Conservation (phyloP, 2,888 invertebrate genomes). For the Panorpa germanica region DNA sequence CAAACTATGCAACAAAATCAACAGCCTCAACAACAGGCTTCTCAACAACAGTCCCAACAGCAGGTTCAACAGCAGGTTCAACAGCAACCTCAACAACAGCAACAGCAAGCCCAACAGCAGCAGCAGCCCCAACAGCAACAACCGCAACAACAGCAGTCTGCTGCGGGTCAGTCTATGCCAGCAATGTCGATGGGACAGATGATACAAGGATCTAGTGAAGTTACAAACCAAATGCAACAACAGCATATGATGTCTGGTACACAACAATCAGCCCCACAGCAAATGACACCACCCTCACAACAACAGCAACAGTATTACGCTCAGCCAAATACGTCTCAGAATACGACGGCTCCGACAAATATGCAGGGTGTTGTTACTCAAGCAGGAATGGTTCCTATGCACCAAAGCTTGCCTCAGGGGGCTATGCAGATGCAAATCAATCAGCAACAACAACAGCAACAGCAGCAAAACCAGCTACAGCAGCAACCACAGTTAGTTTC, state of each 20-base stretch:
- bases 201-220: no score
- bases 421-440: slow-evolving; percentile 8
- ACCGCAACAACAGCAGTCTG: slow-evolving; percentile 11
- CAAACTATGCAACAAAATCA: slow-evolving; percentile 15
- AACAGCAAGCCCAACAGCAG: slow-evolving; percentile 7
- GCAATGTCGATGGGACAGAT: no score
- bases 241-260: no score
- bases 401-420: slow-evolving; percentile 8
- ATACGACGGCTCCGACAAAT: not conserved
- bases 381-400: slow-evolving; percentile 5
- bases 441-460: slow-evolving; percentile 12
- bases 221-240: no score
- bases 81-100: slow-evolving; percentile 11
- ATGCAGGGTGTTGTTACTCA: not conserved
- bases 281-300: slow-evolving; percentile 9
- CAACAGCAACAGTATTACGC: slow-evolving; percentile 8
- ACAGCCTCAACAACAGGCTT: slow-evolving; percentile 15
- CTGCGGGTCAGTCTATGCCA: slow-evolving; percentile 7
- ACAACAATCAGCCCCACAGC: slow-evolving; percentile 12
- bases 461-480: slow-evolving; percentile 16
- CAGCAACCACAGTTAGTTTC: slow-evolving; percentile 25
- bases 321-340: slow-evolving; percentile 7
- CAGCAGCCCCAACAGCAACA: slow-evolving; percentile 9
- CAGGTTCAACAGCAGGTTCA: slow-evolving; percentile 17
- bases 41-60: slow-evolving; percentile 13